These are phyloP conservation scores for Tricholauxania praeusta DNA, from an alignment of 2,888 invertebrate species.

Conservation along the genomic window DNA sequence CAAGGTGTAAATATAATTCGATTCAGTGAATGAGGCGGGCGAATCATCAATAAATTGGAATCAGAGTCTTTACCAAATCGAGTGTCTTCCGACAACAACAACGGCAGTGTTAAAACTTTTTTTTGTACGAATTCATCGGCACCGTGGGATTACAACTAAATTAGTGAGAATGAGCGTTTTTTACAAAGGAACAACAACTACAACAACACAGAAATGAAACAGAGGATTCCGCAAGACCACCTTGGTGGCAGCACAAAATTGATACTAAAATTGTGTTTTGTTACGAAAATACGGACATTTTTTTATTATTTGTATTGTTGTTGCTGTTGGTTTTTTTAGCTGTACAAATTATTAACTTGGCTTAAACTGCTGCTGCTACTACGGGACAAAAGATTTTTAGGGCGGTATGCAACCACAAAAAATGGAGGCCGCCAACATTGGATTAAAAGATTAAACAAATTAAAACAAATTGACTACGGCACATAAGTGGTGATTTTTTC, in stretches of 20 bases:
- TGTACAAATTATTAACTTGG: constrained; percentile 32
- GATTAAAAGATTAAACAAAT: constrained; percentile 64
- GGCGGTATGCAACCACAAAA: background rate
- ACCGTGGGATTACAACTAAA: constrained; percentile 37
- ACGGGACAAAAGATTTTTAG: background rate
- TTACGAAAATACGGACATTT: background rate
- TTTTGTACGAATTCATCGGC: background rate
- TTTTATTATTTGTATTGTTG: background rate
- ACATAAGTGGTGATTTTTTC: constrained; percentile 23
- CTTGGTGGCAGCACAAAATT: constrained; percentile 38
- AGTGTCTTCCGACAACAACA: constrained; percentile 16
- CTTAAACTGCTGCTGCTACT: constrained; percentile 10
- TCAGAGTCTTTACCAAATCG: constrained; percentile 28
- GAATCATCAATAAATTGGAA: constrained; percentile 43
- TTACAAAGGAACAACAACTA: background rate
- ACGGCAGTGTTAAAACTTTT: background rate
- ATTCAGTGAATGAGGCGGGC: constrained; percentile 26
- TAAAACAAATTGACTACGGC: constrained; percentile 60
- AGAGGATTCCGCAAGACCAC: constrained; percentile 49
- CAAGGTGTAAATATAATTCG: constrained; percentile 43
- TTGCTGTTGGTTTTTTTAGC: background rate
- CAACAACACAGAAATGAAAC: background rate
- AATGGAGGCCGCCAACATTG: constrained; percentile 32
- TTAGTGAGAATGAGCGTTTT: constrained; percentile 22
- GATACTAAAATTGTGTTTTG: constrained; percentile 28